Conservation (phyloP, 2,113 vertebrate genomes). For the Hiodon tergisus region DNA sequence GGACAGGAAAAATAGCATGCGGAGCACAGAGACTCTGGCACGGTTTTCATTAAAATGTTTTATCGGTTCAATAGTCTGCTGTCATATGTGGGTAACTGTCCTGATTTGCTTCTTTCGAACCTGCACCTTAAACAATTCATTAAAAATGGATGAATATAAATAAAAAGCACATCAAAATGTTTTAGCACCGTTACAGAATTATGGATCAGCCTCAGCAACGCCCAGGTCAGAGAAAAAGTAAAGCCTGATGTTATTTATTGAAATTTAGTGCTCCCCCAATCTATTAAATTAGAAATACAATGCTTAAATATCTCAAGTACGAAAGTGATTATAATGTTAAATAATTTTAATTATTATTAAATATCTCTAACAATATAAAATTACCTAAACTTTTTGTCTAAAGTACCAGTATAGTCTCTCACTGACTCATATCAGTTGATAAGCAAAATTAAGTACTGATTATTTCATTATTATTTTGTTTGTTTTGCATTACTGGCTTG, state of each 20-base stretch:
- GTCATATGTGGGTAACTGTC: slow-evolving; percentile 66
- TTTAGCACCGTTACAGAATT: slow-evolving; percentile 22
- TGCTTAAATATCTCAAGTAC: too few species aligned
- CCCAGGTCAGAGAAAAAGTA: background rate
- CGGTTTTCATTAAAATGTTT: slow-evolving; percentile 80
- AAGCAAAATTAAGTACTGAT: too few species aligned
- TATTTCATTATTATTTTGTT: too few species aligned
- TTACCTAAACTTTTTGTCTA: too few species aligned
- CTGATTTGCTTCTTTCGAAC: slow-evolving; percentile 59
- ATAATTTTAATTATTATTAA: too few species aligned
- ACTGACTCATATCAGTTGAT: too few species aligned
- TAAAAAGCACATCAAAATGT: slow-evolving; percentile 33
- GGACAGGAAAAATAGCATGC: slow-evolving; percentile 84
- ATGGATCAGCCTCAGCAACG: slow-evolving; percentile 13
- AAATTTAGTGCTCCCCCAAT: background rate
- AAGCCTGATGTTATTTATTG: background rate
- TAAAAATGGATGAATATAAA: slow-evolving; percentile 61
- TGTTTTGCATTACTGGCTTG: too few species aligned
- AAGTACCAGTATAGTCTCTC: too few species aligned
- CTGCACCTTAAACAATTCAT: slow-evolving; percentile 61
- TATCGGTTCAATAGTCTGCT: slow-evolving; percentile 75
- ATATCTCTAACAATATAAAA: too few species aligned
- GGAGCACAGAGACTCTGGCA: slow-evolving; percentile 74
- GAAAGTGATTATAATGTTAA: too few species aligned
- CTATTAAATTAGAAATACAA: too few species aligned